Evolutionary conservation across 2,888 invertebrate species (phyloP), one percentile per base, ranked within the genome.

Genomic region (Frankliniella fusca): DNA sequence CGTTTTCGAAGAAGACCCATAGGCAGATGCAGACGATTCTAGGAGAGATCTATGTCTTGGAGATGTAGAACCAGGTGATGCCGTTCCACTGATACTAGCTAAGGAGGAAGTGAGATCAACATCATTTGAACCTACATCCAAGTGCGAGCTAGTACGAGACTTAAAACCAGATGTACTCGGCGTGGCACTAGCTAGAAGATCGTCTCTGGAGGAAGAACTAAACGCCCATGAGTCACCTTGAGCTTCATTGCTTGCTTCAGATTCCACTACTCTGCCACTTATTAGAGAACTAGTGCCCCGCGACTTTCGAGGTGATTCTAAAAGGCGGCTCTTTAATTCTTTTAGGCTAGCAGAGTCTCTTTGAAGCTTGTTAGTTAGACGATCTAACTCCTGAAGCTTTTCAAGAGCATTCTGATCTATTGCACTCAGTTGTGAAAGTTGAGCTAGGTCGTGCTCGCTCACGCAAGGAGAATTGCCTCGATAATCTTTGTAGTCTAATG

Each of bases 401-500:
- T 93, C 93, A 87, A 94, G 92, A 83, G 94, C 92, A 84, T 93
- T 93, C 88, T 94, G 93, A 89, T 94, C 94, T 87, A 94, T 92
- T 84, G 93, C 92, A 88, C 93, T 94, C 87, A 94, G 91, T 86
- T 93, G 91, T 84, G 93, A 92, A 85, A 94, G 89, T 89, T 94
- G 93, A 84, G 93, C 93, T 85, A 94, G 89, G 88, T 94, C 94
- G 87, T 93, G 93, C 88, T 94, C 94, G 87, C 92, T 94, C 85
- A 94, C 92, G 86, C 93, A 93, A 10, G 94, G 92, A 50, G 93
- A 93, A 86, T 93, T 92, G 83, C 93, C 94, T 83, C 93, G 90
- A 86, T 94, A 94, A 87, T 93, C 93, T 88, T 94, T 94, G 86
- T 94, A 94, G 88, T 94, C 94, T 84, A 92, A 90, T 9, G 94